Base-by-base conservation (phyloP, 2,797 vertebrate species). In the Eremophila alpestris region DNA sequence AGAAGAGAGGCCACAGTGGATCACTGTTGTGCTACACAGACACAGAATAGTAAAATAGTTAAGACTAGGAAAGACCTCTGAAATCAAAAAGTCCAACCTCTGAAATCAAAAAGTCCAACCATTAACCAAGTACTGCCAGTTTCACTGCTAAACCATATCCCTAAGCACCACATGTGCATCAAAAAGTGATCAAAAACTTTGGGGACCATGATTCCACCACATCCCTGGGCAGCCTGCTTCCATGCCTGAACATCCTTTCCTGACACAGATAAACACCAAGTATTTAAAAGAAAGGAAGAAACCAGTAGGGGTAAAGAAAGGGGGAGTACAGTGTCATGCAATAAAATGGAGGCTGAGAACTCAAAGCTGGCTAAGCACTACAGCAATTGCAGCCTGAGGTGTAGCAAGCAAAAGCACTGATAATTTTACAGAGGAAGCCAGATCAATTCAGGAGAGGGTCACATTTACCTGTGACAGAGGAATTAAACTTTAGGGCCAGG, bases 331-430 rank as follows among this genome's bases (percentile, higher is more conserved):
- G 9, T 32, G 21, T 49, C 4, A 22, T 55, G 40, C 13, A 63
- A 23, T 46, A 32, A 83, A 88, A 45, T 3, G 32, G 12, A 83
- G 23, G 4, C 0, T 38, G 52, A 56, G 36, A 63, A 30, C 15
- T 70, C 40, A 69, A 56, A 83, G 5, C 19, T 58, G 32, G 13
- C 12, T 83, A 38, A 74, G 15, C 27, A 36, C 17, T 60, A n/a
- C 7, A 54, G 38, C 5, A 65, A 8, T 32, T 7, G 8, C n/a
- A 65, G 11, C 18, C 43, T 49, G 26, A n/a, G 26, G 13, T 46
- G 5, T 19, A 70, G 32, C 0, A 1, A 36, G 32, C 4, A 34
- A 85, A 81, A 67, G 0, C 5, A 56, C 21, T 9, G 11, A 46
- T 15, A 19, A 26, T 83, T 65, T 86, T 49, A 59, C 27, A 73